Conservation (phyloP, 2,797 vertebrate species). For the Chromobotia macracanthus region DNA sequence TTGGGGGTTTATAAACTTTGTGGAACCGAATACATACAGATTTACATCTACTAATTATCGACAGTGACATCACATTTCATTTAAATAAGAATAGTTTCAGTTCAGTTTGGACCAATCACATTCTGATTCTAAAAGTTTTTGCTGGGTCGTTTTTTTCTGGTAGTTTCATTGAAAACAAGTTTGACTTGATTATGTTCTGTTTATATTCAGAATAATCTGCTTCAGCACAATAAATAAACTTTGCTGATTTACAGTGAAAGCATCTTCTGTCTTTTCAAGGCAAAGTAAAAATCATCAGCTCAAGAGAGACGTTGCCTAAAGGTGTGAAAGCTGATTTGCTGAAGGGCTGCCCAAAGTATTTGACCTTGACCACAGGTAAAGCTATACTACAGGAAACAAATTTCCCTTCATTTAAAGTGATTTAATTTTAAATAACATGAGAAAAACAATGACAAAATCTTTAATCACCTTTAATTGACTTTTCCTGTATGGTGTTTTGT, state of each 20-base stretch:
- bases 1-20: too few species aligned
- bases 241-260: not conserved
- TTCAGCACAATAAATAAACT: not conserved
- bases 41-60: too few species aligned
- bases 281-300: too few species aligned
- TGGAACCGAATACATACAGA: too few species aligned
- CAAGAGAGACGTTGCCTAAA: constrained; percentile 52
- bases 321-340: constrained; percentile 61
- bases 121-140: not conserved
- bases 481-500: too few species aligned
- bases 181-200: not conserved
- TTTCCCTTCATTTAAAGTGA: too few species aligned
- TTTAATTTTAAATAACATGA: not conserved
- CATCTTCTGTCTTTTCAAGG: constrained; percentile 25
- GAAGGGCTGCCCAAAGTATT: constrained; percentile 55
- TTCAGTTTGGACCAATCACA: not conserved
- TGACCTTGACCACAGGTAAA: constrained; percentile 58
- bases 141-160: not conserved
- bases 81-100: too few species aligned
- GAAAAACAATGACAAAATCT: too few species aligned
- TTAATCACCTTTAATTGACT: too few species aligned
- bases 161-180: not conserved
- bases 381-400: not conserved
- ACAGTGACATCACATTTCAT: too few species aligned
- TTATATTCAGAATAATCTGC: not conserved